Conservation (phyloP, 1,140 invertebrate species). For the Phthorimaea operculella region DNA sequence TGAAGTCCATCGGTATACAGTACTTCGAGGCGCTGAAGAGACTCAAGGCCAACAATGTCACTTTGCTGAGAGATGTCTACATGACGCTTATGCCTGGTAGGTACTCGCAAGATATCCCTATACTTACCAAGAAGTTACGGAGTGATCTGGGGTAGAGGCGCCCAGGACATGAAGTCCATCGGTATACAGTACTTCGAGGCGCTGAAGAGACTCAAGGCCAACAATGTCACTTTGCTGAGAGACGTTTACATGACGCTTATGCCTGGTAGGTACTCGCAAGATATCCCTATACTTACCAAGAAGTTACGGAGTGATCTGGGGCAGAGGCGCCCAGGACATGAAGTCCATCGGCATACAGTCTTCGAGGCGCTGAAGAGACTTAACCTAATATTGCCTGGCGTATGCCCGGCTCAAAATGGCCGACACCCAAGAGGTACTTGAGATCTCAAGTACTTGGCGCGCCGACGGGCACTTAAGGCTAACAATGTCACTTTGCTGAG, state of each 20-base stretch:
- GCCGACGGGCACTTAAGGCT: no score
- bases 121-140: no score
- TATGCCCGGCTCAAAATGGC: no score
- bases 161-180: constrained; percentile 83
- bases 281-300: no score
- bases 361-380: constrained; percentile 77
- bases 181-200: constrained; percentile 82
- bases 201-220: constrained; percentile 71
- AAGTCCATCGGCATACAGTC: constrained; percentile 58
- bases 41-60: constrained; percentile 68
- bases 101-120: no score
- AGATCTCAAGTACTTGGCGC: no score
- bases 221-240: constrained; percentile 64
- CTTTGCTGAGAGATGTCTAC: constrained; percentile 72
- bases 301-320: constrained; percentile 79
- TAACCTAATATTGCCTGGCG: no score
- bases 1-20: no score
- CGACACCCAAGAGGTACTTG: no score
- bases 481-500: constrained; percentile 65
- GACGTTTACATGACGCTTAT: constrained; percentile 82
- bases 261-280: constrained; percentile 74
- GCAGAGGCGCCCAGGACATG: constrained; percentile 82
- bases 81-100: constrained; percentile 83
- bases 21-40: no score
- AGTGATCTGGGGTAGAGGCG: constrained; percentile 80